phyloP scores from a whole-genome alignment of 2,888 invertebrate species.

The Baccha elongata region DNA sequence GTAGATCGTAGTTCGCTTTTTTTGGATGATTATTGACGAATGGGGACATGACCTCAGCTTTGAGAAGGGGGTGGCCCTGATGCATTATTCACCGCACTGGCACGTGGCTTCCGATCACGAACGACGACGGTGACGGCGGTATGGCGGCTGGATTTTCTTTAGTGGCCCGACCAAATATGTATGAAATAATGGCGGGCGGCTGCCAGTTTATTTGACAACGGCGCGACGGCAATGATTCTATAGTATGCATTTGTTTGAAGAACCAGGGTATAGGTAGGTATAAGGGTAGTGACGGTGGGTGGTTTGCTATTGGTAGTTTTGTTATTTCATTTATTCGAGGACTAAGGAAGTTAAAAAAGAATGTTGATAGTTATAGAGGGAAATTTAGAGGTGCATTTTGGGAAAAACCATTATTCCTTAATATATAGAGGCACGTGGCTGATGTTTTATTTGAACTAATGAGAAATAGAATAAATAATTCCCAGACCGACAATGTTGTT shows the following conservation, averaged over 20 bases:
- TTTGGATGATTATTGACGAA: slow-evolving; percentile 54
- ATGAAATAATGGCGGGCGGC: slow-evolving; percentile 61
- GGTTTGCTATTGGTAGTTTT: slow-evolving; percentile 52
- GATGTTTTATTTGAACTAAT: slow-evolving; percentile 64
- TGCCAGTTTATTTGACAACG: slow-evolving; percentile 65
- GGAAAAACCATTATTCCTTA: slow-evolving; percentile 42
- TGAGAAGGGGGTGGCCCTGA: slow-evolving; percentile 68
- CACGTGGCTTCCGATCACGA: slow-evolving; percentile 74
- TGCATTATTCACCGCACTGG: slow-evolving; percentile 71
- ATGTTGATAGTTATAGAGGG: slow-evolving; percentile 39
- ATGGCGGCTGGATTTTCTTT: slow-evolving; percentile 40
- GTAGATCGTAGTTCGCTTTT: slow-evolving; percentile 50
- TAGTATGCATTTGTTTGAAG: slow-evolving; percentile 18
- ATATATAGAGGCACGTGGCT: slow-evolving; percentile 53
- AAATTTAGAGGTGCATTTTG: slow-evolving; percentile 41
- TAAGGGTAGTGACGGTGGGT: slow-evolving; percentile 51
- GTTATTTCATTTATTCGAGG: slow-evolving; percentile 6
- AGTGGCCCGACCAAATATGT: slow-evolving; percentile 41
- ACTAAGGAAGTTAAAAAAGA: slow-evolving; percentile 51
- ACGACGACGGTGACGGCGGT: slow-evolving; percentile 35
- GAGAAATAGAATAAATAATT: slow-evolving; percentile 47
- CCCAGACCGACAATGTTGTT: slow-evolving; percentile 27
- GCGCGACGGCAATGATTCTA: slow-evolving; percentile 10
- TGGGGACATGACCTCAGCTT: slow-evolving; percentile 69
- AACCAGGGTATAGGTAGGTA: slow-evolving; percentile 31